phyloP scores from a whole-genome alignment of 2,113 vertebrate species.

The Reinhardtius hippoglossoides region DNA sequence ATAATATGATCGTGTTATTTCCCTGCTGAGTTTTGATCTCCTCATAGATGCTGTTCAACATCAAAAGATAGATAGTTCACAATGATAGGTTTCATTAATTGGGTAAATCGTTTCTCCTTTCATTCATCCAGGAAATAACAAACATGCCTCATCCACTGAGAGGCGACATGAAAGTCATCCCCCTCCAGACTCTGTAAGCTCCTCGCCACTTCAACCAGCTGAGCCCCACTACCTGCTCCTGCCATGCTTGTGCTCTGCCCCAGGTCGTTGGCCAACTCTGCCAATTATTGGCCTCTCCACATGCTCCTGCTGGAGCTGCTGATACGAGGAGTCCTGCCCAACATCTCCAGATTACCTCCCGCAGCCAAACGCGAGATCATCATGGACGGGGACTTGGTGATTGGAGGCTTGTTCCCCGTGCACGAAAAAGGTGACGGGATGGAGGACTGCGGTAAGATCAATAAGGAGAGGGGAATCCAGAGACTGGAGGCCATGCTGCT shows the following conservation, averaged over 20 bases:
- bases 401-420: conserved; percentile 95
- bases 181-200: conserved; percentile 56
- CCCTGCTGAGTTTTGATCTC: background rate
- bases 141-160: conserved; percentile 58
- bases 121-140: conserved; percentile 49
- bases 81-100: conserved; percentile 5
- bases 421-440: conserved; percentile 92
- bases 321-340: conserved; percentile 72
- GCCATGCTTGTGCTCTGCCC: conserved; percentile 60
- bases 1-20: background rate
- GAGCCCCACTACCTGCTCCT: conserved; percentile 38
- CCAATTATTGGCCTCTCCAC: conserved; percentile 63
- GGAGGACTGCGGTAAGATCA: conserved; percentile 95
- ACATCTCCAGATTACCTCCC: conserved; percentile 75
- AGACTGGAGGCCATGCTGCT: conserved; percentile 98
- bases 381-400: conserved; percentile 93
- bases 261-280: conserved; percentile 41
- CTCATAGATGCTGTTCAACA: background rate
- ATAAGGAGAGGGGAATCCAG: conserved; percentile 95
- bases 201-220: conserved; percentile 34
- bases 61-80: background rate
- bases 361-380: conserved; percentile 90
- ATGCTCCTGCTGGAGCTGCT: conserved; percentile 73
- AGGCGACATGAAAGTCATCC: conserved; percentile 52
- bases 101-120: conserved; percentile 6